Evolutionary conservation across 2,113 vertebrate genomes (phyloP).

Genomic region (Mormyrus lacerda): DNA sequence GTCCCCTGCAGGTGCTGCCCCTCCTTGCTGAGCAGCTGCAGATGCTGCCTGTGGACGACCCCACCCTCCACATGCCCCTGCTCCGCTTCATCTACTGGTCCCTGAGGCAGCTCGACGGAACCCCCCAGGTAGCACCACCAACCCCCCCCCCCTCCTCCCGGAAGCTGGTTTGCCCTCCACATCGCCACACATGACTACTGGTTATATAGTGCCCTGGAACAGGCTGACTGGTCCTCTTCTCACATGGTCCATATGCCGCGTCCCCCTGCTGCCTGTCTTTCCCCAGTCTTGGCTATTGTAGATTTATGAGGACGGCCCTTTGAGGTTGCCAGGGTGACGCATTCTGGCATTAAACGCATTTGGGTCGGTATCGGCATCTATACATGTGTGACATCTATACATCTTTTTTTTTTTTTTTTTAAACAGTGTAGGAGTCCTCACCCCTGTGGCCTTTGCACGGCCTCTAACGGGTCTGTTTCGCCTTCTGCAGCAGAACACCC

Average conservation of each 20-base stretch:
- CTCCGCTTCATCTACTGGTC: constrained; percentile 72
- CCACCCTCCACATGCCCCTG: constrained; percentile 59
- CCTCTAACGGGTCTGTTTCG: constrained; percentile 10
- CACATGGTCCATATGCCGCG: background rate
- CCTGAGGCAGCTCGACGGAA: constrained; percentile 65
- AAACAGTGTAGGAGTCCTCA: background rate
- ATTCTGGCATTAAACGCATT: background rate
- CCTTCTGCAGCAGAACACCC: constrained; percentile 52
- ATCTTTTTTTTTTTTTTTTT: too few species aligned
- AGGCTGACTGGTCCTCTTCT: background rate
- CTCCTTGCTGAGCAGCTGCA: constrained; percentile 71
- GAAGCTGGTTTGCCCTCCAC: background rate
- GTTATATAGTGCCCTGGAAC: background rate
- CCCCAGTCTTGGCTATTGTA: background rate
- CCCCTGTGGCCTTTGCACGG: background rate
- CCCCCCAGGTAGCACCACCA: constrained; percentile 66
- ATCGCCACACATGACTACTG: background rate
- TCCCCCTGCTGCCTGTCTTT: background rate
- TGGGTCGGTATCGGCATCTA: background rate
- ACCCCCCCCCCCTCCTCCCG: background rate
- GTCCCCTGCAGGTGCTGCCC: background rate
- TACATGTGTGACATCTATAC: too few species aligned
- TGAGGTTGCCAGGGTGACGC: background rate
- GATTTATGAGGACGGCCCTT: background rate
- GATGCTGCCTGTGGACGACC: constrained; percentile 59